A percentile compares a stretch with the other conserved stretches of the same genome.
Evolutionary conservation across 2,888 invertebrate genomes (phyloP).

Genomic region (Dendrolimus houi): DNA sequence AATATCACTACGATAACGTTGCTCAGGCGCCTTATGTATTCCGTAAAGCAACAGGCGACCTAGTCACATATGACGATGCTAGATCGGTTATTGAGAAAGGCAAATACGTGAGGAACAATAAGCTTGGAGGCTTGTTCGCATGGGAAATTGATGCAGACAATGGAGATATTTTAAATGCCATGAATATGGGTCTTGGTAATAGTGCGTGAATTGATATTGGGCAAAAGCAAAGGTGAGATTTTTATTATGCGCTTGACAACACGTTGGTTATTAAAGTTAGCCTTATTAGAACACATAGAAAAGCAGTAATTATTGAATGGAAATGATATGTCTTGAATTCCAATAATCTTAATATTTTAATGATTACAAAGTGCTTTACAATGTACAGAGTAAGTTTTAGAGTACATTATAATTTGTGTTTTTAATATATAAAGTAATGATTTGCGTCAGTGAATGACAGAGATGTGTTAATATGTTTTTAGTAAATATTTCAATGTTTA

Average conservation of each 20-base stretch:
- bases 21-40: slow-evolving; percentile 70
- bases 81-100: slow-evolving; percentile 66
- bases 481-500: too few species aligned
- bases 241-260: slow-evolving; percentile 1
- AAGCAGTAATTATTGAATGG: too few species aligned
- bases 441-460: too few species aligned
- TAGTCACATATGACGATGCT: slow-evolving; percentile 63
- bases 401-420: too few species aligned
- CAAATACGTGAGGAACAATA: slow-evolving; percentile 65
- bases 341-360: too few species aligned
- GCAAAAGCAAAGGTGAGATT: slow-evolving; percentile 5
- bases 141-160: slow-evolving; percentile 71
- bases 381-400: too few species aligned
- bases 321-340: too few species aligned
- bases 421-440: too few species aligned
- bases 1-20: slow-evolving; percentile 60
- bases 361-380: too few species aligned
- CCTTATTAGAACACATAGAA: too few species aligned
- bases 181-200: slow-evolving; percentile 67
- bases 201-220: slow-evolving; percentile 25
- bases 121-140: slow-evolving; percentile 61
- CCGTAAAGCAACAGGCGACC: slow-evolving; percentile 54
- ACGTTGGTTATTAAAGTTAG: neutral
- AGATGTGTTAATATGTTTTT: too few species aligned
- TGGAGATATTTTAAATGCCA: slow-evolving; percentile 63